Conservation (phyloP, 2,888 invertebrate species). For the Ennomos quercinarius region DNA sequence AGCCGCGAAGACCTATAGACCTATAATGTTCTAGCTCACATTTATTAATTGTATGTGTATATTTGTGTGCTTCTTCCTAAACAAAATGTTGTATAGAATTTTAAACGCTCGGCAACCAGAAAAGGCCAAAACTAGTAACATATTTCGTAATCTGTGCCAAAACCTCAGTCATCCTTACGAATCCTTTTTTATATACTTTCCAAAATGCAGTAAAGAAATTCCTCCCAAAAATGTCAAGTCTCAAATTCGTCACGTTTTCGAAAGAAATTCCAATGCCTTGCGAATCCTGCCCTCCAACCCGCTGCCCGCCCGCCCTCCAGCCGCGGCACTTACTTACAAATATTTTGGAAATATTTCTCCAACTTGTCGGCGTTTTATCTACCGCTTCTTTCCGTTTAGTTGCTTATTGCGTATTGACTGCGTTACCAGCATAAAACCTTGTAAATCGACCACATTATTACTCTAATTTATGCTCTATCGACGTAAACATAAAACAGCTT, state of each 20-base stretch:
- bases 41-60: too few relatives aligned
- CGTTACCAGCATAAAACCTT: conserved; percentile 15
- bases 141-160: too few relatives aligned
- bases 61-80: too few relatives aligned
- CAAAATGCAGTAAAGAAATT: conserved; percentile 20
- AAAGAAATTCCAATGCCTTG: conserved; percentile 50
- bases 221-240: conserved; percentile 19
- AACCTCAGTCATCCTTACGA: too few relatives aligned
- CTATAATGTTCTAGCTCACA: too few relatives aligned
- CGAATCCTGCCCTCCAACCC: conserved; percentile 24
- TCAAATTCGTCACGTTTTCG: conserved; percentile 20
- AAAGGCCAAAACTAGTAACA: too few relatives aligned
- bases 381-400: conserved; percentile 83
- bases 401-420: conserved; percentile 66
- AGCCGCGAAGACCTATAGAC: too few relatives aligned
- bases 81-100: too few relatives aligned
- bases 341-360: conserved; percentile 85
- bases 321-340: conserved; percentile 77
- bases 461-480: conserved; percentile 25
- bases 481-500: background rate
- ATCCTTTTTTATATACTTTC: conserved; percentile 4
- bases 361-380: conserved; percentile 83
- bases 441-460: conserved; percentile 6
- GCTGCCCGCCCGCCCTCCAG: conserved; percentile 56
- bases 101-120: too few relatives aligned